phyloP scores from a whole-genome alignment of 2,888 invertebrate species.

The Balanococcus diminutus region DNA sequence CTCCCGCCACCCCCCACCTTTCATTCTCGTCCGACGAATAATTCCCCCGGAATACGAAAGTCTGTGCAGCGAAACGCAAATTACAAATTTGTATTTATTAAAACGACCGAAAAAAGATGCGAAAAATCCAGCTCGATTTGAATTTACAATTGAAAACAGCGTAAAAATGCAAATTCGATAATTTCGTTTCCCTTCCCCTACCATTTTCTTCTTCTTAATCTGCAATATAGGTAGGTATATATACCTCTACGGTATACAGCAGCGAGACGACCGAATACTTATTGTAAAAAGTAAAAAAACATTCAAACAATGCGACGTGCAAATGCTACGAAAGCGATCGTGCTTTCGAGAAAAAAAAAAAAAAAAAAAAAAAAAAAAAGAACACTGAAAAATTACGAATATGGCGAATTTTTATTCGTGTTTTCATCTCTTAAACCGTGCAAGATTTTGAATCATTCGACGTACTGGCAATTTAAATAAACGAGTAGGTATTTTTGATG shows the following conservation, averaged over 20 bases:
- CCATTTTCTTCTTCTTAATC: not conserved
- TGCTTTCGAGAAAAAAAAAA: not conserved
- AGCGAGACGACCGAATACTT: not conserved
- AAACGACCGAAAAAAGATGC: slow-evolving; percentile 4
- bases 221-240: not conserved
- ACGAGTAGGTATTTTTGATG: too few species aligned
- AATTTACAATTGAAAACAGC: slow-evolving; percentile 24
- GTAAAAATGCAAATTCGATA: slow-evolving; percentile 24
- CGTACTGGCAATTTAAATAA: too few species aligned
- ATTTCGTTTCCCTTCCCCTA: not conserved
- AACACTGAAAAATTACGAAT: not conserved
- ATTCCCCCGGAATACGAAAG: not conserved
- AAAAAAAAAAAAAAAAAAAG: not conserved
- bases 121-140: slow-evolving; percentile 29
- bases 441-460: not conserved
- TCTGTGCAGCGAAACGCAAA: not conserved
- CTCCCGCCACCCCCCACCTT: too few species aligned
- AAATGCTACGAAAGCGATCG: not conserved
- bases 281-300: not conserved
- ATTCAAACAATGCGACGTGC: slow-evolving; percentile 5
- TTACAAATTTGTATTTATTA: slow-evolving; percentile 25
- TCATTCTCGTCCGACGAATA: not conserved
- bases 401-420: not conserved
- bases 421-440: too few species aligned
- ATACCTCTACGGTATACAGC: not conserved